Evolutionary conservation across 1,140 invertebrate genomes (phyloP).

Genomic region (Hormaphis cornu): DNA sequence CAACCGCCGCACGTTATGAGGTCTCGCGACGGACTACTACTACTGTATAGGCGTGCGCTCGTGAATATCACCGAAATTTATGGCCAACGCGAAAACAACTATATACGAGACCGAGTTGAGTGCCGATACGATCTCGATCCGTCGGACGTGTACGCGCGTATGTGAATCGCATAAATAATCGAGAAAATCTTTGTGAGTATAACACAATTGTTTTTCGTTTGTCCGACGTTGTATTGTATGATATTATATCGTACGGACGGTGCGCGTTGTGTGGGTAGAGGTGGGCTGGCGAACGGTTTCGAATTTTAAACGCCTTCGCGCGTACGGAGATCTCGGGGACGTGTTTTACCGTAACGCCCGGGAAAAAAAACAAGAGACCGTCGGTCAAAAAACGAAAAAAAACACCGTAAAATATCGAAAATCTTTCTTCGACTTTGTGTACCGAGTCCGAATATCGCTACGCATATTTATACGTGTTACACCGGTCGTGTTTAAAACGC

Average conservation of each 20-base stretch:
- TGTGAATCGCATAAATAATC: slow-evolving; percentile 19
- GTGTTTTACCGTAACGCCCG: too few relatives aligned
- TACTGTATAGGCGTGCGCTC: slow-evolving; percentile 9
- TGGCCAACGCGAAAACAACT: slow-evolving; percentile 21
- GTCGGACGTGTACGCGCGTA: too few relatives aligned
- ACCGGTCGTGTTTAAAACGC: too few relatives aligned
- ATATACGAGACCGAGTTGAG: slow-evolving; percentile 6
- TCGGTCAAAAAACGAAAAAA: too few relatives aligned
- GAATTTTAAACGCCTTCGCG: neutral
- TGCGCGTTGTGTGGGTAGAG: too few relatives aligned
- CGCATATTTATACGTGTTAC: too few relatives aligned
- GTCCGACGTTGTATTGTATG: neutral
- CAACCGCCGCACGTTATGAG: neutral
- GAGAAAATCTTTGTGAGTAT: slow-evolving; percentile 21
- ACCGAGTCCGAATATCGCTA: too few relatives aligned
- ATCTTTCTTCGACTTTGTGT: too few relatives aligned
- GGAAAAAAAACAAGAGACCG: too few relatives aligned
- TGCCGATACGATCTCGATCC: slow-evolving; percentile 25
- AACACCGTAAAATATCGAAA: too few relatives aligned
- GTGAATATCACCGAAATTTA: slow-evolving; percentile 24
- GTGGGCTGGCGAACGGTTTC: too few relatives aligned
- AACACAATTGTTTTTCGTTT: slow-evolving; percentile 10
- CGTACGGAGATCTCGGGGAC: neutral
- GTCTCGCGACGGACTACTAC: neutral
- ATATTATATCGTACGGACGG: too few relatives aligned